Evolutionary conservation across 2,797 vertebrate genomes (phyloP), one percentile per base, ranked within the genome.

Genomic region (Propithecus deckenii): DNA sequence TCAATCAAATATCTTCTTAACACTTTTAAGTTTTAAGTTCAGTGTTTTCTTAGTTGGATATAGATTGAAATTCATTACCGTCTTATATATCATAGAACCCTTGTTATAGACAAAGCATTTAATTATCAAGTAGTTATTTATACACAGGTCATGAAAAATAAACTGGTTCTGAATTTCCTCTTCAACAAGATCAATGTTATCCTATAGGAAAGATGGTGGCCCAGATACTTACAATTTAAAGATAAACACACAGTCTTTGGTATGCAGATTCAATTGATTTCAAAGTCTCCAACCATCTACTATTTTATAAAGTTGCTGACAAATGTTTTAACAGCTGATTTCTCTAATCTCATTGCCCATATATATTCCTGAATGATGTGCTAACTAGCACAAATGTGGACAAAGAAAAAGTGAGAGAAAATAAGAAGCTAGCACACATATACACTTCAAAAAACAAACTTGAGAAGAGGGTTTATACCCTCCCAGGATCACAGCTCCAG

Each of bases 141-240:
- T 32, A 83, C 17, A 89, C 8, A 84, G 32, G n/a, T 71, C 55
- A 91, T 35, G 22, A 86, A 92, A 88, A 83, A 89, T 59, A 80
- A 92, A 92, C 69, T 89, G 14, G 7, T 74, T 61, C 38, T 86
- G 32, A 89, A 83, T 81, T 89, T 83, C 55, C 7, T 89, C 59
- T 87, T 95, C 48, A 74, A 74, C 13, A 95, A 93, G 35, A 76
- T 86, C 61, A 89, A 1, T 63, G 35, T 32, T 76, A 75, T 74
- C 23, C 52, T 93, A 52, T 3, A 89, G 74, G 67, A 52, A 91
- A 93, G 52, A 78, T 14, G 32, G 32, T 71, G 18, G 25, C n/a
- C 65, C 67, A 4, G 15, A 75, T 88, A 89, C 92, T 67, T 86
- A 63, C 91, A 96, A 86, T 83, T 92, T 55, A 63, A 46, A 88